A percentile compares a stretch with the other conserved stretches of the same genome.
Evolutionary conservation across 2,113 vertebrate genomes (phyloP).

Genomic region (Greenwoodochromis staneri): DNA sequence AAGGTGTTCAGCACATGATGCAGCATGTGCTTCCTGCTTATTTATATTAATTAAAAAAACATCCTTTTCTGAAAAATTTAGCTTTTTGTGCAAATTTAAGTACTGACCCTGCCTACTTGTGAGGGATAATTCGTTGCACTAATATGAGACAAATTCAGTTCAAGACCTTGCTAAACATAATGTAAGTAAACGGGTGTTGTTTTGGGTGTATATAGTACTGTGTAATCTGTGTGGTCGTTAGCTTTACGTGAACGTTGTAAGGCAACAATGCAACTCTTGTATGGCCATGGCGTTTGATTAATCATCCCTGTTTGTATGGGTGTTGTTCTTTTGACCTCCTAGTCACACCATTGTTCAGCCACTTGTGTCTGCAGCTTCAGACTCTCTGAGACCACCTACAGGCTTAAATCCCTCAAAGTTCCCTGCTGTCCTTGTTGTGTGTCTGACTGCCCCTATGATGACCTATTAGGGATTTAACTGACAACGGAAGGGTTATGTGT

Average conservation of each 20-base stretch:
- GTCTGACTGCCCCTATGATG: background rate
- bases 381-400: constrained; percentile 28
- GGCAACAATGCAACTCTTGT: constrained; percentile 3
- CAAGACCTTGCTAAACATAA: background rate
- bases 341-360: constrained; percentile 21
- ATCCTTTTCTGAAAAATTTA: background rate
- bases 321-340: background rate
- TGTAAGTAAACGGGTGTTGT: background rate
- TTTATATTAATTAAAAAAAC: background rate
- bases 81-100: background rate
- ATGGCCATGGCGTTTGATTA: background rate
- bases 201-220: background rate
- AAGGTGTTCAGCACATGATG: background rate
- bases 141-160: background rate
- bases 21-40: background rate
- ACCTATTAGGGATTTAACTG: background rate
- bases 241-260: background rate
- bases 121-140: background rate
- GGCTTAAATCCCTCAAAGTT: background rate
- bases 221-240: background rate
- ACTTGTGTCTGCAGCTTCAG: background rate
- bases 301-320: constrained; percentile 8
- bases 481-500: background rate
- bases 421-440: background rate
- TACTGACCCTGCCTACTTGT: background rate